Conservation (phyloP, 2,797 vertebrate species). For the Spea hammondii region DNA sequence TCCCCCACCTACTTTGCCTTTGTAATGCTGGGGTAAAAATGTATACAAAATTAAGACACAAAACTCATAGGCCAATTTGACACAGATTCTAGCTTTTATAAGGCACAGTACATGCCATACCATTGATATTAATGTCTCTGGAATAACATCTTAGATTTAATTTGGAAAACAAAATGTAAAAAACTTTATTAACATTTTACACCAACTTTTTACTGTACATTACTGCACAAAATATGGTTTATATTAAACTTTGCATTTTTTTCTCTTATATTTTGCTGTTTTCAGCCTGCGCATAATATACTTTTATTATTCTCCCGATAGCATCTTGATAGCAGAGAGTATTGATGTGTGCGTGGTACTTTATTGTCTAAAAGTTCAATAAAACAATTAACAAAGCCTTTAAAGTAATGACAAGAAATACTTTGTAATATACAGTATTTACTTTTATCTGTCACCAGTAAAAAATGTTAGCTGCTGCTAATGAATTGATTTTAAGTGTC, state of each 20-base stretch:
- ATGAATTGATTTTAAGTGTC: constrained; percentile 17
- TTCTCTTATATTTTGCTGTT: constrained; percentile 8
- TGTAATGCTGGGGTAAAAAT: no score
- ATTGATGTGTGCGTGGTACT: constrained; percentile 1
- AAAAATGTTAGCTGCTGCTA: constrained; percentile 10
- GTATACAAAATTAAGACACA: no score
- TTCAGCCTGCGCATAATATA: constrained; percentile 1
- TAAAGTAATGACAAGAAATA: constrained; percentile 24
- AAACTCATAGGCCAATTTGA: no score
- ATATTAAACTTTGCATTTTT: neutral
- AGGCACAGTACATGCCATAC: no score
- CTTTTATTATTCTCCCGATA: constrained; percentile 21
- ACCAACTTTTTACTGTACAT: no score
- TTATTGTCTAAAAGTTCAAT: constrained; percentile 20
- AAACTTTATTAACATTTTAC: no score
- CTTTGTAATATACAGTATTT: constrained; percentile 23
- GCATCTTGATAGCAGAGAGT: neutral
- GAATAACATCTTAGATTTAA: no score
- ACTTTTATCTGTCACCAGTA: constrained; percentile 23
- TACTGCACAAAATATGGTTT: no score
- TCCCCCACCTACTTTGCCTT: no score
- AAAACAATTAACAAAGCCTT: constrained; percentile 21
- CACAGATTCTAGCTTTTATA: no score
- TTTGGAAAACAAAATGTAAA: no score
- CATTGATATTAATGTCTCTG: no score